These are phyloP conservation scores for Cygnus atratus DNA, from an alignment of 2,113 vertebrate species.

Conservation along the genomic window DNA sequence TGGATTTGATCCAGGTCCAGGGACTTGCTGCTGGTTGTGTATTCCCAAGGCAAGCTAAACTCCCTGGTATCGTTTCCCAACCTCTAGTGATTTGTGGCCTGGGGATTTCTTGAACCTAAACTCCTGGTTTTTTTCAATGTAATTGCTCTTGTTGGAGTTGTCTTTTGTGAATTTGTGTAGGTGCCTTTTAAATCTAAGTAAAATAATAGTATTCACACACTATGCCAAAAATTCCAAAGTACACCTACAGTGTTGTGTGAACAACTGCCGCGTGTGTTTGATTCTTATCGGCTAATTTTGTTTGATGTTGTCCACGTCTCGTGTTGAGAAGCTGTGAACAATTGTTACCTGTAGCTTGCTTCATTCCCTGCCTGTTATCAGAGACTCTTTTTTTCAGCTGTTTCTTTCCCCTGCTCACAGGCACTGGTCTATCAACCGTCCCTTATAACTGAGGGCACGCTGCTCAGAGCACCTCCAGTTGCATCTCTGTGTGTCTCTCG, in stretches of 20 bases:
- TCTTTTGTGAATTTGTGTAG: not conserved
- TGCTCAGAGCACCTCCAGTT: not conserved
- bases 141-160: not conserved
- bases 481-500: rapidly evolving
- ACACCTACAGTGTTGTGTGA: not conserved
- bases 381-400: not conserved
- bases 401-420: not conserved
- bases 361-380: not conserved
- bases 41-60: not conserved
- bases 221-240: not conserved
- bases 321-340: not conserved
- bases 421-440: not conserved
- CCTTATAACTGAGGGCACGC: not conserved
- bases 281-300: not conserved
- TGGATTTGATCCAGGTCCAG: not conserved
- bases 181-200: not conserved
- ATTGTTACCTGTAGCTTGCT: not conserved
- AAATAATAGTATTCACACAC: not conserved
- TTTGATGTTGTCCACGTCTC: not conserved
- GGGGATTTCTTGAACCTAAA: not conserved
- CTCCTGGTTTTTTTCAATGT: not conserved
- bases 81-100: not conserved
- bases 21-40: not conserved
- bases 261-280: not conserved
- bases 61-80: not conserved